Base-by-base conservation (phyloP, 2,888 invertebrate genomes). In the Heliconius ethilla region DNA sequence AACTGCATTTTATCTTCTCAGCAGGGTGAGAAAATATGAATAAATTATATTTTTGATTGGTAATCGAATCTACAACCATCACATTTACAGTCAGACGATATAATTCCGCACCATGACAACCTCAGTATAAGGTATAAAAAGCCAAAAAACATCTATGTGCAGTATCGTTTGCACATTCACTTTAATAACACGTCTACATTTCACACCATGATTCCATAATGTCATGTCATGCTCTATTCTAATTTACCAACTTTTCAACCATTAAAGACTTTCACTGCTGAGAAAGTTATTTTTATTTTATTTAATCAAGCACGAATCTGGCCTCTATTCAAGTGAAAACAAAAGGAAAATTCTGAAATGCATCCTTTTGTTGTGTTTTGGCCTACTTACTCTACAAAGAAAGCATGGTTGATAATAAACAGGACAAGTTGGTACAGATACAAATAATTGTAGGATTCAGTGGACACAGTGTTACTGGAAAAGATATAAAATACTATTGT, bases 301-400 rank as follows among this genome's bases (percentile, higher is more conserved):
- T 76, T 76, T 81, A 76, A 81, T 81, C 77, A 70, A 79, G 75
- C 77, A 76, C 45, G 62, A 79, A 76, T 78, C 78, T 78, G 65
- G 65, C 66, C 66, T 70, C 69, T 51, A 75, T 81, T 79, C 77
- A 78, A 78, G 70, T 79, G 74, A 70, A 75, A 81, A 81, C 80
- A 81, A 81, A 78, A 78, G 80, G 62, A 67, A 74, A 77, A 76
- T 70, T 70, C 79, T 79, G 75, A 81, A 79, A 81, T 79, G 79
- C 79, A 81, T 81, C 80, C 80, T 81, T 81, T 81, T 81, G 80
- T 81, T 81, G 70, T 78, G 66, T 78, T 78, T 74, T 70, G 80
- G 77, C 80, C 80, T 79, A 81, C 77, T 81, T 81, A 81, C 70
- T 75, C 70, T 70, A 81, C 79, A 81, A 81, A 81, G 79, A 76